Base-by-base conservation (phyloP, 2,888 invertebrate species). In the Thyatira batis region DNA sequence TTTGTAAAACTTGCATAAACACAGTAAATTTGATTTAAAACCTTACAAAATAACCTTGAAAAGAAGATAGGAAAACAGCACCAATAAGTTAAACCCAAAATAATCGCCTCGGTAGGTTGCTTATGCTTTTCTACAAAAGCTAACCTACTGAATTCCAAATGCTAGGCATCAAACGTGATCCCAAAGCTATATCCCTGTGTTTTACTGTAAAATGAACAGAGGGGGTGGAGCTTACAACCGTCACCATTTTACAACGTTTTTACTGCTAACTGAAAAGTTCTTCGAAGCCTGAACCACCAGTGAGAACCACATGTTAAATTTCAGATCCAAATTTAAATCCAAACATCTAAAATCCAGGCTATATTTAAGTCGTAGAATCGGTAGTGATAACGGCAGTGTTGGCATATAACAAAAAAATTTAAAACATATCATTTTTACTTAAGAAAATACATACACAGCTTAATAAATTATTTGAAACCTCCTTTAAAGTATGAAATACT, bases 211-310 rank as follows among this genome's bases (percentile, higher is more conserved):
- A 54, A 49, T 20, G 17, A 20, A 33, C 44, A 52, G 60, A 63
- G 60, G 65, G 57, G 17, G 6, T 13, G 8, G 3, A 39, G 39
- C 5, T 17, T 39, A 17, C 17, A 39, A 39, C 39, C 6, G 17
- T 17, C 17, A 39, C 39, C 13, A 70, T 70, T 80, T 82, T 82
- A 82, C 73, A 73, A 57, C 63, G 63, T 45, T 81, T 82, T 82
- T 82, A 82, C 81, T 78, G 71, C 82, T 71, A 81, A 80, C 76
- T 66, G 71, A 71, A 73, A 64, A 17, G 23, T 11, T 13, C 17
- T 28, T 54, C 54, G 45, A 45, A 45, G 50, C 46, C 52, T 54
- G 45, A 39, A 46, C 50, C 51, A 53, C 59, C 55, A 63, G 64
- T 66, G 13, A 39, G 39, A n/a, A n/a, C n/a, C n/a, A 39, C 39